phyloP scores from a whole-genome alignment of 2,888 invertebrate genomes.

The Brachylomia viminalis region DNA sequence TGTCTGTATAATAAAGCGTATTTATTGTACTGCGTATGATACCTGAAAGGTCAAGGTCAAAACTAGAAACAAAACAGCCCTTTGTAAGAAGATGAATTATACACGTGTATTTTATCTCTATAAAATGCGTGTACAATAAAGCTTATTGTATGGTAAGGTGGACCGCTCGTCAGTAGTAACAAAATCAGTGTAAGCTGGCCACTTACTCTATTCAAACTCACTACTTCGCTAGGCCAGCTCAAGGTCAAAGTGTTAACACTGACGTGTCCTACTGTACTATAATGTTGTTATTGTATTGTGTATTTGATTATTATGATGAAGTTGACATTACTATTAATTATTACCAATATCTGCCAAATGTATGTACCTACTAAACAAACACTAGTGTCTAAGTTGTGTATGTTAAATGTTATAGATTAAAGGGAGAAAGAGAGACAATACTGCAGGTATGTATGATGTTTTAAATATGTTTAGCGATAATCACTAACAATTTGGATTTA shows the following conservation, averaged over 20 bases:
- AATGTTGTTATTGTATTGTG: neutral
- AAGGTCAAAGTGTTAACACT: neutral
- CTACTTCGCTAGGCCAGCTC: neutral
- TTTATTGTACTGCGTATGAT: neutral
- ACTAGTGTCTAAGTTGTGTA: neutral
- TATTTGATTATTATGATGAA: neutral
- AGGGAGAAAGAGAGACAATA: no score
- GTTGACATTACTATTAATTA: no score
- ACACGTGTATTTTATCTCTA: neutral
- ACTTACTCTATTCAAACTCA: neutral
- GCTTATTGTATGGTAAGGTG: neutral
- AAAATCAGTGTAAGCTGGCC: neutral
- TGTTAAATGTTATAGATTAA: no score
- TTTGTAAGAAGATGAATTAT: neutral
- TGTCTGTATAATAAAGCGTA: neutral
- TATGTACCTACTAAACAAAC: neutral
- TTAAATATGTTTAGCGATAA: no score
- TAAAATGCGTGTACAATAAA: neutral
- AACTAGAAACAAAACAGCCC: slow-evolving; percentile 67
- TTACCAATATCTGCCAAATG: no score
- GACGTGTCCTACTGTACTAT: neutral
- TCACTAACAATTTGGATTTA: neutral
- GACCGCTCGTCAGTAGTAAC: neutral
- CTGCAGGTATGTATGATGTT: no score
- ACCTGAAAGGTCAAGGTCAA: slow-evolving; percentile 14